Evolutionary conservation across 2,113 vertebrate genomes (phyloP).

Genomic region (rabbit (Oryctolagus cuniculus)): DNA sequence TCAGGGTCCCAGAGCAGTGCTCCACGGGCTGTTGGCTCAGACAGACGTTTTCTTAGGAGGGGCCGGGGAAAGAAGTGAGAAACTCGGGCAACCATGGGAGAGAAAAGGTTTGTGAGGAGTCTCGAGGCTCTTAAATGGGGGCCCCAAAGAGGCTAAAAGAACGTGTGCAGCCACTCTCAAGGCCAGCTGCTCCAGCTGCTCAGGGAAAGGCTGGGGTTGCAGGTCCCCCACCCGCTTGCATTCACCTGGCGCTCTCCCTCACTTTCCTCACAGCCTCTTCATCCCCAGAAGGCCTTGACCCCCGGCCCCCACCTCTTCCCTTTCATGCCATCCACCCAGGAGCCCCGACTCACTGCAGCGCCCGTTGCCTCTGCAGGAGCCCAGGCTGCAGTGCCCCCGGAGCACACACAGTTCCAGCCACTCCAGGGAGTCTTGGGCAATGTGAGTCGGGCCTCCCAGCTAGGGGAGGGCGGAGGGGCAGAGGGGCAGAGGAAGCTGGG

Average conservation of each 20-base stretch:
- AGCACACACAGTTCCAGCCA: neutral
- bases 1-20: neutral
- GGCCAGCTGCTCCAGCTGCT: neutral
- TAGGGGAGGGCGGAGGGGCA: conserved; percentile 43
- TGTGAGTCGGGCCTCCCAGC: conserved; percentile 64
- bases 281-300: neutral
- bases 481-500: neutral
- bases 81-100: neutral
- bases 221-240: neutral
- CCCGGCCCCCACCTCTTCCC: neutral
- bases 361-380: neutral
- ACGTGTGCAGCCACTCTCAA: neutral
- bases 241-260: neutral
- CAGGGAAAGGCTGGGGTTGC: neutral
- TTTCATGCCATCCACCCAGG: neutral
- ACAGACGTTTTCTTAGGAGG: neutral
- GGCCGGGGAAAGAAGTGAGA: neutral
- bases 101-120: neutral
- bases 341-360: conserved; percentile 1
- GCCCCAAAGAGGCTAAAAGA: neutral
- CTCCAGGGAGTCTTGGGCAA: conserved; percentile 68
- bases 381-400: conserved; percentile 41
- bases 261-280: neutral
- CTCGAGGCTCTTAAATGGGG: neutral
- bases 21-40: neutral